Evolutionary conservation across 2,113 vertebrate species (phyloP).

Genomic region (Passer montanus): DNA sequence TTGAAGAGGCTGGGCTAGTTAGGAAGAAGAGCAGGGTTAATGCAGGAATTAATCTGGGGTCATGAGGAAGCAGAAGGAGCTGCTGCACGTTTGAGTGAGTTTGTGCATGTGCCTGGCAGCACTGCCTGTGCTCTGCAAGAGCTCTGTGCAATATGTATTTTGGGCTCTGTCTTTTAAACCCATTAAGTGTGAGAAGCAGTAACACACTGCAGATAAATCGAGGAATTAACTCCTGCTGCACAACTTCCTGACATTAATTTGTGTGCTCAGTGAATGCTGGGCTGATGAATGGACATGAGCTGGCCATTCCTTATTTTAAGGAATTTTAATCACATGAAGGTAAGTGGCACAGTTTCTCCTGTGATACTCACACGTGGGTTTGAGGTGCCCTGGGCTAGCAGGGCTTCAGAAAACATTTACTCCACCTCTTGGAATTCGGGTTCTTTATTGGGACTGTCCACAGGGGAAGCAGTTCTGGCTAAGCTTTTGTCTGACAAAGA

Average conservation of each 20-base stretch:
- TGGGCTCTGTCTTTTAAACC: neutral
- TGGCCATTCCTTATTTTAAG: neutral
- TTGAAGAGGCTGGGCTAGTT: neutral
- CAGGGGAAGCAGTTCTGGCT: neutral
- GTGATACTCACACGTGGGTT: neutral
- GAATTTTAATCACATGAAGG: neutral
- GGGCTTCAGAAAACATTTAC: neutral
- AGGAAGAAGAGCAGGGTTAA: neutral
- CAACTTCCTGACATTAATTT: neutral
- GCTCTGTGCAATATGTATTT: neutral
- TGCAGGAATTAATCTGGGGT: neutral
- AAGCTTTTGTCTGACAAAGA: neutral
- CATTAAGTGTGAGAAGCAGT: neutral
- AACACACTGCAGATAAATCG: neutral
- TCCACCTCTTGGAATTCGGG: neutral
- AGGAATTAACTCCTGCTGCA: neutral
- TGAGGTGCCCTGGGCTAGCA: neutral
- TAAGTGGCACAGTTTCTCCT: neutral
- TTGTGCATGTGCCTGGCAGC: neutral
- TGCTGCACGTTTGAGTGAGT: neutral
- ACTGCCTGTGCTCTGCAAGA: neutral
- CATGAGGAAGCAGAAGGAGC: neutral
- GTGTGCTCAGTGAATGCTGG: neutral
- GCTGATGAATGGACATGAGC: neutral
- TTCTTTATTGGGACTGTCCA: neutral